A percentile compares a stretch with the other conserved stretches of the same genome.
These are phyloP conservation scores for Irena cyanogastra DNA, from an alignment of 2,113 vertebrate species.

Conservation along the genomic window DNA sequence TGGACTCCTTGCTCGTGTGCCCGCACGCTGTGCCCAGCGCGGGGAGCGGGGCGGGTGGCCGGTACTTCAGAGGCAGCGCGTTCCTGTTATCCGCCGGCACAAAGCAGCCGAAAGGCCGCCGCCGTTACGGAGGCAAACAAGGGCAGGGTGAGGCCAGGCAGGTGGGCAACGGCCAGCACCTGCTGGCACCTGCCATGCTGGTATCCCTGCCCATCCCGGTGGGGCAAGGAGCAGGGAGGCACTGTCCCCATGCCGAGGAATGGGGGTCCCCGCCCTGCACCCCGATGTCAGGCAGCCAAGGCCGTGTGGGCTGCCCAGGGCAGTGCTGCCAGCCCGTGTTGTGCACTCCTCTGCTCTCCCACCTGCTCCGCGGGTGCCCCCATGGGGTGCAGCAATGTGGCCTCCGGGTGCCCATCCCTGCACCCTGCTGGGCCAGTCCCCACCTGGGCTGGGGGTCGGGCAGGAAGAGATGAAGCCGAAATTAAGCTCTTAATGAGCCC, in stretches of 20 bases:
- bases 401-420: neutral
- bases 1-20: neutral
- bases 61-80: neutral
- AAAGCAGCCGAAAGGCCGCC: neutral
- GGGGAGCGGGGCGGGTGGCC: neutral
- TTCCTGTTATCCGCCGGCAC: neutral
- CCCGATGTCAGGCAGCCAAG: accelerated
- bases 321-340: accelerated
- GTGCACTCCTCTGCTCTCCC: neutral
- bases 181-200: accelerated
- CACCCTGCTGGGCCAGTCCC: neutral
- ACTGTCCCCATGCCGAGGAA: neutral
- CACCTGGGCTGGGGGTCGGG: neutral
- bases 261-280: accelerated
- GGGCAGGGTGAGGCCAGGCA: neutral
- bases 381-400: neutral
- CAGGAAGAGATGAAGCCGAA: conserved; percentile 30
- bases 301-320: accelerated
- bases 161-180: neutral
- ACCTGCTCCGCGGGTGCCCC: accelerated
- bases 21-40: neutral
- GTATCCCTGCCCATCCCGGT: neutral
- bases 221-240: neutral
- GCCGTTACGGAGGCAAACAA: neutral
- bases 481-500: conserved; percentile 74